Conservation (phyloP, 2,797 vertebrate genomes). For the Coregonus suidteri region DNA sequence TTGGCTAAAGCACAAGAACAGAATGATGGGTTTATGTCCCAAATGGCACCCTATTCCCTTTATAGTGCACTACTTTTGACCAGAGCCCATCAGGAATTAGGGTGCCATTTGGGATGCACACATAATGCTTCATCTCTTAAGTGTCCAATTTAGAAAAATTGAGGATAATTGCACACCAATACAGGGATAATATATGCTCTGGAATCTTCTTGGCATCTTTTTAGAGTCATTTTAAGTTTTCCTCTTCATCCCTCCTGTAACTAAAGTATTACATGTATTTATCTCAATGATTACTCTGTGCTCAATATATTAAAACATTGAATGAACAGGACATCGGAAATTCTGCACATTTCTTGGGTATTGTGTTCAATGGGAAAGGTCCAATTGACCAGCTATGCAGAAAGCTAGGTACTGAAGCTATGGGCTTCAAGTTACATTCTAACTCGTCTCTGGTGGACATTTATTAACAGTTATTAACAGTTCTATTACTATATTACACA, state of each 20-base stretch:
- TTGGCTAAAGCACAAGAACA: constrained; percentile 18
- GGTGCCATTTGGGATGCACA: not conserved
- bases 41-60: not conserved
- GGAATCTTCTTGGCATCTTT: constrained; percentile 28
- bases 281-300: constrained; percentile 33
- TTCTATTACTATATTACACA: not conserved
- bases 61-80: not conserved
- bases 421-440: constrained; percentile 1
- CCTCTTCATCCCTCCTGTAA: not conserved
- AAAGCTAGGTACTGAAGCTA: not conserved
- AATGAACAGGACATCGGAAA: constrained; percentile 29
- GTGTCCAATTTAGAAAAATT: constrained; percentile 40
- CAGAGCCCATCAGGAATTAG: not conserved
- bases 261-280: constrained; percentile 22
- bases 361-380: constrained; percentile 29
- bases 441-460: not conserved
- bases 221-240: constrained; percentile 14
- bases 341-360: constrained; percentile 32
- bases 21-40: not conserved
- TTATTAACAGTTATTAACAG: not conserved
- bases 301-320: constrained; percentile 28
- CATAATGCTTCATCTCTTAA: constrained; percentile 31
- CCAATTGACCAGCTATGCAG: not conserved
- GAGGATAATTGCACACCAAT: constrained; percentile 37
- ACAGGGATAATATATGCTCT: constrained; percentile 24